Evolutionary conservation across 2,888 invertebrate species (phyloP).

Genomic region (Synanthedon formicaeformis): DNA sequence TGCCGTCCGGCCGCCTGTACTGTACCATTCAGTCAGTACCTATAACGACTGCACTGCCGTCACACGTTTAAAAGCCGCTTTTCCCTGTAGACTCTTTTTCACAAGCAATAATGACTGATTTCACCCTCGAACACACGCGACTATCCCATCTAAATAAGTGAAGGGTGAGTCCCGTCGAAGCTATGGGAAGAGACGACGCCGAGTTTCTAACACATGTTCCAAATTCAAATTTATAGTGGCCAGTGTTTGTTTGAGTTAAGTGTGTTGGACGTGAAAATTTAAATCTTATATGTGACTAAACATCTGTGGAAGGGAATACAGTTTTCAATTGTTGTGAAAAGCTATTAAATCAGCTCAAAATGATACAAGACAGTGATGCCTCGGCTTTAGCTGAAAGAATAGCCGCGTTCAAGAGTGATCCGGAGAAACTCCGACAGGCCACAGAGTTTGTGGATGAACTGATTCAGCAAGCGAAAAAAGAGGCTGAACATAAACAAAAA

Average conservation of each 20-base stretch:
- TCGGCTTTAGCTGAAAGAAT: constrained; percentile 58
- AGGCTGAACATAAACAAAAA: constrained; percentile 69
- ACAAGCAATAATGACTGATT: constrained; percentile 31
- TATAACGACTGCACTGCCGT: constrained; percentile 22
- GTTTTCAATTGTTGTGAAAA: not conserved
- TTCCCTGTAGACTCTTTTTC: constrained; percentile 8
- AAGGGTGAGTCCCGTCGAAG: not conserved
- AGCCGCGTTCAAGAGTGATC: constrained; percentile 70
- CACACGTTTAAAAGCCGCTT: constrained; percentile 22
- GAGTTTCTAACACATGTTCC: constrained; percentile 1
- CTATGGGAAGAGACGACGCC: not conserved
- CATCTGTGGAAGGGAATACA: constrained; percentile 10
- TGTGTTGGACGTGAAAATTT: constrained; percentile 15
- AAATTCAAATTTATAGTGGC: constrained; percentile 15
- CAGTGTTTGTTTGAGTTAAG: constrained; percentile 19
- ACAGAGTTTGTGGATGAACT: constrained; percentile 73
- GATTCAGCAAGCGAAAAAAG: constrained; percentile 71
- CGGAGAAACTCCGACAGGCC: constrained; percentile 69
- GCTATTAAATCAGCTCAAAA: constrained; percentile 19
- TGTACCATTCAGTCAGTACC: constrained; percentile 19
- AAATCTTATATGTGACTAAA: constrained; percentile 9
- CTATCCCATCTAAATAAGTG: constrained; percentile 2
- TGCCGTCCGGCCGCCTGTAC: constrained; percentile 21
- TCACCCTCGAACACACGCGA: constrained; percentile 22
- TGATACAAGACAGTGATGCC: constrained; percentile 52